phyloP scores from a whole-genome alignment of 2,113 vertebrate genomes.

The Neopipo cinnamomea region DNA sequence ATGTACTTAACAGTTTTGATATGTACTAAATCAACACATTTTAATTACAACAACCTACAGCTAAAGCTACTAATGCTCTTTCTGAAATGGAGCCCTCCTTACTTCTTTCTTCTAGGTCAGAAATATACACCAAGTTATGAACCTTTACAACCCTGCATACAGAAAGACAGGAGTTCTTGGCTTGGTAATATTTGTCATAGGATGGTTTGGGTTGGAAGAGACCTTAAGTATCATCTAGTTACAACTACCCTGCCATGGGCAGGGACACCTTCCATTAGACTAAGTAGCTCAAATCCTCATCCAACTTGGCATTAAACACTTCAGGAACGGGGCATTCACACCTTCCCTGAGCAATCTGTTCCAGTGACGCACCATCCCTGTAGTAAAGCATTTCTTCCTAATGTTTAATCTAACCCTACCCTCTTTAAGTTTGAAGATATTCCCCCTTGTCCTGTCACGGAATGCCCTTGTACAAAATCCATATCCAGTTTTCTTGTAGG shows the following conservation, averaged over 20 bases:
- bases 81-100: not conserved
- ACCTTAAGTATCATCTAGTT: not conserved
- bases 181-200: not conserved
- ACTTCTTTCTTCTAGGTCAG: not conserved
- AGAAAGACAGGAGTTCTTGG: not conserved
- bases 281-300: not conserved
- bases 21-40: not conserved
- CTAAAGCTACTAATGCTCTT: not conserved
- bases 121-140: not conserved
- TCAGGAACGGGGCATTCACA: not conserved
- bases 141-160: not conserved
- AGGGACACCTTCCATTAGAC: not conserved
- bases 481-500: not conserved
- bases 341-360: not conserved
- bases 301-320: not conserved
- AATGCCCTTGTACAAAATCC: not conserved
- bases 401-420: not conserved
- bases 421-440: not conserved
- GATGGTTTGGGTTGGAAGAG: not conserved
- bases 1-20: not conserved
- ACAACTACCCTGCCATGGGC: fast-evolving
- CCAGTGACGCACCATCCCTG: not conserved
- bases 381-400: not conserved
- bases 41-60: not conserved
- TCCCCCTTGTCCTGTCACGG: not conserved